Conservation (phyloP, 2,888 invertebrate genomes). For the Escarpia spicata region DNA sequence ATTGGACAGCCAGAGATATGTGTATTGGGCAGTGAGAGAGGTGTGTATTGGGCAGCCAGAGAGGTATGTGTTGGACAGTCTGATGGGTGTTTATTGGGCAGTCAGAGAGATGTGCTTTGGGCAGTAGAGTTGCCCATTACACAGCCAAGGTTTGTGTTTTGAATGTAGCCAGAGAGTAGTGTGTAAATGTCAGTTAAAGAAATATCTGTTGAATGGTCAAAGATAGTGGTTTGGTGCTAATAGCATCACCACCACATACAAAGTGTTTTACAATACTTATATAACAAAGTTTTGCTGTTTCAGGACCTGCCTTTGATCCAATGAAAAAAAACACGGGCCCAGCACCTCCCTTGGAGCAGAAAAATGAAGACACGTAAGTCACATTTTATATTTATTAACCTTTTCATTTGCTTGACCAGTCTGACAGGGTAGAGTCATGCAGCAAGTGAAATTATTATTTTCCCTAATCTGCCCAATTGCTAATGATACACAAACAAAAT, state of each 20-base stretch:
- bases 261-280: background rate
- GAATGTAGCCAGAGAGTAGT: background rate
- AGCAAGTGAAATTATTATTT: background rate
- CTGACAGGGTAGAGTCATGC: background rate
- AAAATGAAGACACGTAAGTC: slow-evolving; percentile 80
- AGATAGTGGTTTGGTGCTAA: background rate
- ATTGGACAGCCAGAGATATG: background rate
- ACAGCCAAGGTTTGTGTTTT: background rate
- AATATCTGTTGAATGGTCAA: background rate
- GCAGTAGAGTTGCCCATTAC: background rate
- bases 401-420: background rate
- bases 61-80: background rate
- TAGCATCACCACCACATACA: background rate
- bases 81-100: background rate
- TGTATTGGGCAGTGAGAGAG: background rate
- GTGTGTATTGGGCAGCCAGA: background rate
- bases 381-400: background rate
- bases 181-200: background rate
- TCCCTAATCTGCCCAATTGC: background rate
- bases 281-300: background rate
- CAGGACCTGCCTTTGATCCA: slow-evolving; percentile 75
- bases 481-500: background rate
- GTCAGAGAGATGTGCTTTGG: background rate
- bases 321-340: slow-evolving; percentile 72
- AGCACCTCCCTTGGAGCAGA: slow-evolving; percentile 74